Evolutionary conservation across 2,797 vertebrate genomes (phyloP).

Genomic region (Sebastes oblongus): DNA sequence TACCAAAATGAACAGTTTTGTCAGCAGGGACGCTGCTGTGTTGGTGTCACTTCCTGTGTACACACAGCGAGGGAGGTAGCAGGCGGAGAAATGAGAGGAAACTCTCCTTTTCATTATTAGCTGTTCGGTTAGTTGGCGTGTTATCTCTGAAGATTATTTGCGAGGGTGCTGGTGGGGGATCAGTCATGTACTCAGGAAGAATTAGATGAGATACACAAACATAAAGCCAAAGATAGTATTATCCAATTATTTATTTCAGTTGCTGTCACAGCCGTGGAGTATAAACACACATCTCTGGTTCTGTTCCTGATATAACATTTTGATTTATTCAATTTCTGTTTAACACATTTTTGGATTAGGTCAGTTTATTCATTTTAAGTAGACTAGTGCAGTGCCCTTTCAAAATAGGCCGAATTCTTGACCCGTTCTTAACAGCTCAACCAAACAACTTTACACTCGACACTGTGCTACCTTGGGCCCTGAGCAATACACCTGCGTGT

Average conservation of each 20-base stretch:
- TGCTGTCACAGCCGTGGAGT: not conserved
- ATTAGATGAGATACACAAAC: constrained; percentile 33
- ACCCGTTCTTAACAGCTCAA: not conserved
- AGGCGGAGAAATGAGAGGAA: constrained; percentile 16
- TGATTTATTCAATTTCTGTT: constrained; percentile 31
- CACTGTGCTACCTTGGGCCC: no score
- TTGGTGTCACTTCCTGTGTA: constrained; percentile 61
- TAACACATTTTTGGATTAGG: not conserved
- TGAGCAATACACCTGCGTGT: no score
- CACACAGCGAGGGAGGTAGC: constrained; percentile 11
- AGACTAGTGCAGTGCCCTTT: no score
- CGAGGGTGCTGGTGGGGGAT: constrained; percentile 17
- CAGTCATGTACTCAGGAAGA: constrained; percentile 11
- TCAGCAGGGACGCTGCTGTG: constrained; percentile 57
- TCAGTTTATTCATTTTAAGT: not conserved
- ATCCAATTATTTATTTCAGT: constrained; percentile 49
- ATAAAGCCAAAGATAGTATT: constrained; percentile 43
- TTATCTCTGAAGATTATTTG: constrained; percentile 30
- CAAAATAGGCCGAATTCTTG: no score
- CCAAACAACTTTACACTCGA: no score
- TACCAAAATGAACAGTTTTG: constrained; percentile 68
- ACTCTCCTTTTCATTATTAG: constrained; percentile 5
- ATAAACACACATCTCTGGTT: constrained; percentile 20
- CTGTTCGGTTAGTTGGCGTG: constrained; percentile 31
- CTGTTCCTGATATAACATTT: constrained; percentile 10